phyloP scores from a whole-genome alignment of 2,888 invertebrate species.

The Stramonita haemastoma region DNA sequence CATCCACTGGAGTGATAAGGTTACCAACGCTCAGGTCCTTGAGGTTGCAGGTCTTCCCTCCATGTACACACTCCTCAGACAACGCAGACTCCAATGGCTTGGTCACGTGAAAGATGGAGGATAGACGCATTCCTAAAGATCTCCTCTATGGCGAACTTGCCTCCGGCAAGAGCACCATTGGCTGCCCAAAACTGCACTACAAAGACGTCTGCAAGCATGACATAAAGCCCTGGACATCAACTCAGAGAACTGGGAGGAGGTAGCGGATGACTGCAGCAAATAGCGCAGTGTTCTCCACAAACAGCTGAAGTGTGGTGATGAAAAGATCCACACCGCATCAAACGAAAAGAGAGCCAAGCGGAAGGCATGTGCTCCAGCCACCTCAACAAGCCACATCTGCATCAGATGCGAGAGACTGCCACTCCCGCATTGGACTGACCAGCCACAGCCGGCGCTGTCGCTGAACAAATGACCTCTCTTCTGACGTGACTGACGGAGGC shows the following conservation, averaged over 20 bases:
- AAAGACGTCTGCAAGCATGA: not conserved
- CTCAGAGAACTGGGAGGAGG: not conserved
- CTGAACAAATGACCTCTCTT: no score
- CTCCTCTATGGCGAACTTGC: not conserved
- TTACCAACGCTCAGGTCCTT: not conserved
- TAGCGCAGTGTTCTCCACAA: no score
- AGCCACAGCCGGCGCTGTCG: no score
- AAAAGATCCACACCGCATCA: no score
- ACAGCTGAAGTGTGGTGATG: no score
- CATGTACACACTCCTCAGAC: not conserved
- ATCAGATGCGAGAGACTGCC: no score
- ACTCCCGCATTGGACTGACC: no score
- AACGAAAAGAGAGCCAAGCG: no score
- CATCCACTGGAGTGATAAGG: not conserved
- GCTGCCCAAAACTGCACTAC: not conserved
- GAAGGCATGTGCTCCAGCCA: no score
- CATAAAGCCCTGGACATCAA: not conserved
- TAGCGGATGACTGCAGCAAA: not conserved
- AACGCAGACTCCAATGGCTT: not conserved
- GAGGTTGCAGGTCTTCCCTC: not conserved
- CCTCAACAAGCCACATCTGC: no score
- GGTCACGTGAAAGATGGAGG: not conserved
- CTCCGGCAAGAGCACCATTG: not conserved
- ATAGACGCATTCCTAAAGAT: not conserved
- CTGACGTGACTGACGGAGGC: no score